These are phyloP conservation scores for Athripsodes cinereus DNA, from an alignment of 2,888 invertebrate genomes.

Conservation along the genomic window DNA sequence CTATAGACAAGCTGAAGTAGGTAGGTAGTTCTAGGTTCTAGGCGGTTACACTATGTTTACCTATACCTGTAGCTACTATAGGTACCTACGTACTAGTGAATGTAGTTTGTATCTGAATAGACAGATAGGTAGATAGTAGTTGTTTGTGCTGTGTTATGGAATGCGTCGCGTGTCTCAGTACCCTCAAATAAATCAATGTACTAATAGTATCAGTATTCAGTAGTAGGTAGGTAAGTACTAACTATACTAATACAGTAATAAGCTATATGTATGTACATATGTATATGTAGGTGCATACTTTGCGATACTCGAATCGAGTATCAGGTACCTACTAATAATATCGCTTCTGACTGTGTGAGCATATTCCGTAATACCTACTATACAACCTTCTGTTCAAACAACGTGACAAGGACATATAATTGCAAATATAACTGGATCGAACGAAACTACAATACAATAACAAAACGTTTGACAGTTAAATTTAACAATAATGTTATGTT, in stretches of 20 bases:
- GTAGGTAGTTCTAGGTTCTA: too few species aligned
- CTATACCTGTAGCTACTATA: too few species aligned
- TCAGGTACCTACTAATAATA: neutral
- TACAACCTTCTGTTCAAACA: neutral
- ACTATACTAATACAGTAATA: neutral
- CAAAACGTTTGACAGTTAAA: too few species aligned
- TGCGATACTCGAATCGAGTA: neutral
- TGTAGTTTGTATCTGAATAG: too few species aligned
- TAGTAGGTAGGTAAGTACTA: neutral
- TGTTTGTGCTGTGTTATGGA: slow-evolving; percentile 2
- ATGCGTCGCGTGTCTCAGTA: slow-evolving; percentile 10
- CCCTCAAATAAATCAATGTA: slow-evolving; percentile 15
- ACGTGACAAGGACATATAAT: slow-evolving; percentile 1
- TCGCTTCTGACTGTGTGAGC: neutral
- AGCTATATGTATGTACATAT: neutral
- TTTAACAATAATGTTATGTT: too few species aligned
- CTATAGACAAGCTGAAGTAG: too few species aligned
- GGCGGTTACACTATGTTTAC: too few species aligned
- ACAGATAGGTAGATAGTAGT: neutral
- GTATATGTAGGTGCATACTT: too few species aligned
- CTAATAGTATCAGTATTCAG: neutral
- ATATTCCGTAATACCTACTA: neutral
- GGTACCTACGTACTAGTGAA: too few species aligned
- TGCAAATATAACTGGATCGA: neutral
- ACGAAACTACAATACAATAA: neutral